phyloP scores from a whole-genome alignment of 2,888 invertebrate species.

The Steinernema scapterisci region DNA sequence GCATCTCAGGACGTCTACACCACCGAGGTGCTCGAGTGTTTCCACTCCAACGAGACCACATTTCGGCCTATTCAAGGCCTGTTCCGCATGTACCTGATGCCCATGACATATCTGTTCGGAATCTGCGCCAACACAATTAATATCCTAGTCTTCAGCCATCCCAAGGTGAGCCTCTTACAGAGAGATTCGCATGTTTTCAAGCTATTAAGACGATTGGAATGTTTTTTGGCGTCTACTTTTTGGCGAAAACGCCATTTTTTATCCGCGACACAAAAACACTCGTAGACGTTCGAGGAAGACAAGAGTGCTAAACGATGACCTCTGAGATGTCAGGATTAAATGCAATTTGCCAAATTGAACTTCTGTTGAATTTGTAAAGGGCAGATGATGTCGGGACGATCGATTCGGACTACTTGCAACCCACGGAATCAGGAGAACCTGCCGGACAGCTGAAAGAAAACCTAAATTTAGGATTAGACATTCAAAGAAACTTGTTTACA shows the following conservation, averaged over 20 bases:
- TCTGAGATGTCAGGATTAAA: too few relatives aligned
- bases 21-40: slow-evolving; percentile 17
- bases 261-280: too few relatives aligned
- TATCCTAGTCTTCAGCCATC: slow-evolving; percentile 54
- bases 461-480: slow-evolving; percentile 31
- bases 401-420: too few relatives aligned
- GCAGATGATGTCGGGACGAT: too few relatives aligned
- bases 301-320: too few relatives aligned
- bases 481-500: not conserved
- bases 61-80: slow-evolving; percentile 40
- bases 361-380: too few relatives aligned
- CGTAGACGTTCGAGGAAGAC: too few relatives aligned
- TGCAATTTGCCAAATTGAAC: too few relatives aligned
- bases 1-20: not conserved
- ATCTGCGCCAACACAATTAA: slow-evolving; percentile 58
- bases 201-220: slow-evolving; percentile 15
- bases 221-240: too few relatives aligned
- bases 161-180: slow-evolving; percentile 47
- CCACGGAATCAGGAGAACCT: too few relatives aligned
- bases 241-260: too few relatives aligned
- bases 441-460: not conserved
- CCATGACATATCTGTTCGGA: slow-evolving; percentile 58
- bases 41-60: slow-evolving; percentile 27
- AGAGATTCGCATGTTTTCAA: not conserved
- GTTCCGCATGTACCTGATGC: slow-evolving; percentile 59